Evolutionary conservation across 1,140 invertebrate species (phyloP).

Genomic region (Periplaneta americana): DNA sequence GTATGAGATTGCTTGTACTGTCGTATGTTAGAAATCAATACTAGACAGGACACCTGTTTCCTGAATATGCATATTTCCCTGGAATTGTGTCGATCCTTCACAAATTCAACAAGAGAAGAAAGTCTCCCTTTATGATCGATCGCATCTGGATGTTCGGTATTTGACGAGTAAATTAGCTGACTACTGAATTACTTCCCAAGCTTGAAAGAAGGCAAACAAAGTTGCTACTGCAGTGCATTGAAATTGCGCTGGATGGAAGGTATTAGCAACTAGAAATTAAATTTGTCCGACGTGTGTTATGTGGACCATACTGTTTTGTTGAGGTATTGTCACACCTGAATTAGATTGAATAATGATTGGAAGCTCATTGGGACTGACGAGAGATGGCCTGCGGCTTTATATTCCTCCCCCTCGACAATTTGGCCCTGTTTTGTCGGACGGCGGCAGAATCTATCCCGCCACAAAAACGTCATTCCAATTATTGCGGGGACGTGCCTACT

Average conservation of each 20-base stretch:
- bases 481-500: background rate
- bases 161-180: no score
- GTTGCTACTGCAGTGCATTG: background rate
- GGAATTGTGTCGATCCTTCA: no score
- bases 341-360: background rate
- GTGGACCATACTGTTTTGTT: background rate
- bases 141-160: no score
- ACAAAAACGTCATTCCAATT: background rate
- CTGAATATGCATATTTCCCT: no score
- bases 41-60: no score
- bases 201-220: no score
- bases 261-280: background rate
- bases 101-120: no score
- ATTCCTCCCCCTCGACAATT: background rate
- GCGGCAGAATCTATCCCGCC: no score
- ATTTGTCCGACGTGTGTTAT: background rate
- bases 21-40: no score
- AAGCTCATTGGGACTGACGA: background rate
- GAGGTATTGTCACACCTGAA: background rate
- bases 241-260: background rate
- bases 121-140: no score
- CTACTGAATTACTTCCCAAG: no score
- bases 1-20: no score
- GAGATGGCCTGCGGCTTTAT: background rate
- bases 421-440: background rate